These are phyloP conservation scores for Diachrysia chrysitis DNA, from an alignment of 2,888 invertebrate species.

Conservation along the genomic window DNA sequence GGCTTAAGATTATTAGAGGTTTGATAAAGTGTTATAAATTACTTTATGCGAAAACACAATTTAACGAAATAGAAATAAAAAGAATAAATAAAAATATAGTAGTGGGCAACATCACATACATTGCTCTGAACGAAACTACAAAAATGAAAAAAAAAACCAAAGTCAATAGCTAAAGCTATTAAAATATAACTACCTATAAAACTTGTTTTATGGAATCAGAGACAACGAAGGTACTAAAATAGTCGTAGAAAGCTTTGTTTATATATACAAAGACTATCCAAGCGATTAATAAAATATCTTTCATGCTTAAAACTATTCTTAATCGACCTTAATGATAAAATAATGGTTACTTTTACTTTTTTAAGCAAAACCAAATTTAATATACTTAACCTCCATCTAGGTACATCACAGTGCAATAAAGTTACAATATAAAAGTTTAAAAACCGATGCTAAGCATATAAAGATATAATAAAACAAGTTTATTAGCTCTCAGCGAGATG, in stretches of 20 bases:
- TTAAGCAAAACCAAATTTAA: slow-evolving; percentile 8
- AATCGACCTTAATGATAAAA: not conserved
- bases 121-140: too few relatives aligned
- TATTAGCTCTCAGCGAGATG: slow-evolving; percentile 47
- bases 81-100: too few relatives aligned
- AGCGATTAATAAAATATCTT: too few relatives aligned
- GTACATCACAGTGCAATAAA: slow-evolving; percentile 18
- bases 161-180: too few relatives aligned
- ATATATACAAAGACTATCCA: too few relatives aligned
- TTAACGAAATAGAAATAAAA: too few relatives aligned
- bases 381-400: not conserved
- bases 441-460: slow-evolving; percentile 44
- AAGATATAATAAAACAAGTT: slow-evolving; percentile 52
- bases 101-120: too few relatives aligned
- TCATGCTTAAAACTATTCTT: not conserved
- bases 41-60: not conserved
- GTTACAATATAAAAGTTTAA: slow-evolving; percentile 34
- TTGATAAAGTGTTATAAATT: not conserved
- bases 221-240: too few relatives aligned
- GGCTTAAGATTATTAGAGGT: not conserved
- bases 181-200: too few relatives aligned
- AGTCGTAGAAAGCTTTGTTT: too few relatives aligned
- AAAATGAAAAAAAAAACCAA: too few relatives aligned
- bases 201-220: too few relatives aligned
- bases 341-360: not conserved